A percentile compares a stretch with the other conserved stretches of the same genome.
phyloP scores from a whole-genome alignment of 2,888 invertebrate genomes.

The Hypolimnas misippus region DNA sequence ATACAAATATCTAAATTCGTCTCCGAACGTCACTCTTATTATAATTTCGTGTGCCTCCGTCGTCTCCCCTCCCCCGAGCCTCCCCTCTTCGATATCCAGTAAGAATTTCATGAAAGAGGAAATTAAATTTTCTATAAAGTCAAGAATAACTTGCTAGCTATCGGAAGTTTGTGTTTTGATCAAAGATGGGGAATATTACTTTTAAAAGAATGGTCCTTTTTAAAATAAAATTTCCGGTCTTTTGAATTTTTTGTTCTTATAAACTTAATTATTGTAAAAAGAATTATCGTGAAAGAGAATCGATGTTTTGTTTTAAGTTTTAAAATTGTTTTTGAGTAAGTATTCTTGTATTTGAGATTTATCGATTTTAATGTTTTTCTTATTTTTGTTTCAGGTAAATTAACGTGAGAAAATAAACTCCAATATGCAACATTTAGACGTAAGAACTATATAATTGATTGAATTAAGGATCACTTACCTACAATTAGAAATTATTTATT shows the following conservation, averaged over 20 bases:
- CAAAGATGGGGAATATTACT: constrained; percentile 33
- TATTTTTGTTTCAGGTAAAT: constrained; percentile 23
- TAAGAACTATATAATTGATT: neutral
- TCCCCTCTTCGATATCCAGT: constrained; percentile 48
- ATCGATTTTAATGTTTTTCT: neutral
- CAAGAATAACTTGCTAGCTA: constrained; percentile 47
- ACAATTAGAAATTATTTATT: too few relatives aligned
- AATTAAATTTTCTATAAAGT: constrained; percentile 66
- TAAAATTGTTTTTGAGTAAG: too few relatives aligned
- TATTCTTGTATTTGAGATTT: neutral
- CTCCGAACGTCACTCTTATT: constrained; percentile 59
- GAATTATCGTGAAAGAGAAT: neutral
- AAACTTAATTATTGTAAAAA: neutral
- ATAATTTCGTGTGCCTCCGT: constrained; percentile 70
- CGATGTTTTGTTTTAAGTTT: neutral
- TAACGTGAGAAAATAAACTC: neutral
- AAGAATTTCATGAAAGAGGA: constrained; percentile 58
- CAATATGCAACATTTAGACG: neutral
- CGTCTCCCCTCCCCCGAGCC: constrained; percentile 47
- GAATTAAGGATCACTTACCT: too few relatives aligned
- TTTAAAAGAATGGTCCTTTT: constrained; percentile 13
- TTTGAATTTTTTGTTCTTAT: neutral
- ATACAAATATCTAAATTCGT: neutral
- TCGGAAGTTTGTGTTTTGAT: constrained; percentile 43
- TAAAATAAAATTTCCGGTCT: neutral